These are phyloP conservation scores for Noctua janthina DNA, from an alignment of 2,888 invertebrate species.

Conservation along the genomic window DNA sequence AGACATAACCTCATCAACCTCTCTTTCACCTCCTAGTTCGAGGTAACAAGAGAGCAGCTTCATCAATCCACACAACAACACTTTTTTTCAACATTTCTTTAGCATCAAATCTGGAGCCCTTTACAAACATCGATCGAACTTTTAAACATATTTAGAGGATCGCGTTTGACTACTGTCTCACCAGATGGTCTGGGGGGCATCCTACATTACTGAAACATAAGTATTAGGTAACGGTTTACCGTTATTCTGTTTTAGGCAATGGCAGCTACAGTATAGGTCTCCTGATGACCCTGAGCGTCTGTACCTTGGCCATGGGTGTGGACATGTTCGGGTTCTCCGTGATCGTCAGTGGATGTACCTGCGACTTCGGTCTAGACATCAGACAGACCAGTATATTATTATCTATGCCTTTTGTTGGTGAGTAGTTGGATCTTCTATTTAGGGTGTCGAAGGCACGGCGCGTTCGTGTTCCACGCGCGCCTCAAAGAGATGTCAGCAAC, in stretches of 20 bases:
- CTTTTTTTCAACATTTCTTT: neutral
- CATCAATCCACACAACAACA: neutral
- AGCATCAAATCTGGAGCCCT: neutral
- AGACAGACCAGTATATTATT: constrained; percentile 91
- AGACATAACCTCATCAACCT: neutral
- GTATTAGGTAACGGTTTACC: neutral
- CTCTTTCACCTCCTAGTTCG: neutral
- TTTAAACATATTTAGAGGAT: neutral
- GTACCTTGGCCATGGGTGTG: constrained; percentile 71
- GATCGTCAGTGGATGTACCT: constrained; percentile 72
- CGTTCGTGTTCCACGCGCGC: too few species aligned
- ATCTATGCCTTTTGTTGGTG: constrained; percentile 92
- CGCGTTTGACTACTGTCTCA: neutral
- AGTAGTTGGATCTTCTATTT: constrained; percentile 50
- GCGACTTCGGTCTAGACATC: constrained; percentile 79
- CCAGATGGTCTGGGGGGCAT: neutral
- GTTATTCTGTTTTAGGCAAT: constrained; percentile 66
- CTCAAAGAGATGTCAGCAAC: too few species aligned
- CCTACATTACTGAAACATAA: neutral
- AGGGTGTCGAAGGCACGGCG: neutral
- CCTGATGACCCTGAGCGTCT: constrained; percentile 67
- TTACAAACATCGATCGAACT: neutral
- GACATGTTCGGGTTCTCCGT: constrained; percentile 80
- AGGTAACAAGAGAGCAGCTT: neutral
- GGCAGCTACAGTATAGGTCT: constrained; percentile 74